A percentile compares a stretch with the other conserved stretches of the same genome.
phyloP scores from a whole-genome alignment of 2,113 vertebrate genomes.

The Herpetotheres cachinnans region DNA sequence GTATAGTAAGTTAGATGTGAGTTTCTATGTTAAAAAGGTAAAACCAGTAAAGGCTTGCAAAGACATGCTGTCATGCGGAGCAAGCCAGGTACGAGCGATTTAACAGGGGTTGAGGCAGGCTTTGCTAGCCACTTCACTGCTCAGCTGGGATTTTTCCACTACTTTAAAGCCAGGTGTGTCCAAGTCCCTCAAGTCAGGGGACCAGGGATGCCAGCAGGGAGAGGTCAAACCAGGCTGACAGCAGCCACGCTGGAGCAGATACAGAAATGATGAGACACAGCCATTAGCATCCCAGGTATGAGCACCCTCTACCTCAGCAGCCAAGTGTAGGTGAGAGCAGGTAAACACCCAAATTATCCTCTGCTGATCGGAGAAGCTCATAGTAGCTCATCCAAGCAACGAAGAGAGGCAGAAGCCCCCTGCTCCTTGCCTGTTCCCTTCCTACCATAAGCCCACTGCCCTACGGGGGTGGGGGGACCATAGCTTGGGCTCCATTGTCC shows the following conservation, averaged over 20 bases:
- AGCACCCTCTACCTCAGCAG: neutral
- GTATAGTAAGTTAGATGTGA: neutral
- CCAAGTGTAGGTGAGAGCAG: neutral
- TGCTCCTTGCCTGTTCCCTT: neutral
- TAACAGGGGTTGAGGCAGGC: neutral
- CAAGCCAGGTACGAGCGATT: neutral
- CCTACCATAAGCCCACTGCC: neutral
- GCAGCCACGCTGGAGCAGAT: accelerated
- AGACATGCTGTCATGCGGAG: accelerated
- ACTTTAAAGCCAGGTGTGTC: neutral
- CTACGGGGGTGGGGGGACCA: no score
- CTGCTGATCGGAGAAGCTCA: neutral
- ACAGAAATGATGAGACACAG: neutral
- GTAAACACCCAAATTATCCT: neutral
- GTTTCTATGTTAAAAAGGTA: neutral
- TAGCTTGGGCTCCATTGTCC: accelerated
- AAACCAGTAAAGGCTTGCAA: neutral
- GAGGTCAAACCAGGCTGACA: neutral
- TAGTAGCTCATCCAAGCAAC: neutral
- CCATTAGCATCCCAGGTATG: accelerated
- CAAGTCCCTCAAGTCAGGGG: neutral
- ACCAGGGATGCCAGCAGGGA: neutral
- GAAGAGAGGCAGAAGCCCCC: neutral
- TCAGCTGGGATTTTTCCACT: neutral
- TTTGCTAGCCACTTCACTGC: neutral